Percentiles rank a stretch among this genome's conserved stretches.
Evolutionary conservation across 2,888 invertebrate genomes (phyloP).

Genomic region (Noctua comes): DNA sequence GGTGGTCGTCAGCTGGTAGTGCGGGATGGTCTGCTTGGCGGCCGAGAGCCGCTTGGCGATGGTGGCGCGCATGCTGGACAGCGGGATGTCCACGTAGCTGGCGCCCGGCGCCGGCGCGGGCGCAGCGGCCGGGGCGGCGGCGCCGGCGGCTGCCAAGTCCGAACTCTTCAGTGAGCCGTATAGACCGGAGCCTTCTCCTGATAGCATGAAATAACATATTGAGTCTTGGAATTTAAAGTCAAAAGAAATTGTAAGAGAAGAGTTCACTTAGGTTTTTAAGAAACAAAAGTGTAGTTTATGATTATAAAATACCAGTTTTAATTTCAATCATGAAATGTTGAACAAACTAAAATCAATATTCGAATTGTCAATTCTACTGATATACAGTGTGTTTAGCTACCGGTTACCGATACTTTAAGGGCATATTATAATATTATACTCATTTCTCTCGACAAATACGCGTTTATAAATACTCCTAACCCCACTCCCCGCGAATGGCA

Average conservation of each 20-base stretch:
- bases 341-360: neutral
- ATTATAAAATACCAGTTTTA: neutral
- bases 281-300: neutral
- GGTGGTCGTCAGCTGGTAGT: slow-evolving; percentile 98
- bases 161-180: slow-evolving; percentile 95
- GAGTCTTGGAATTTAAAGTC: slow-evolving; percentile 5
- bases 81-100: slow-evolving; percentile 94
- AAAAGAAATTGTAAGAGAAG: neutral
- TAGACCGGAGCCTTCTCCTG: slow-evolving; percentile 94
- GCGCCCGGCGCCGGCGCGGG: slow-evolving; percentile 85
- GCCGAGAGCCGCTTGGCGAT: slow-evolving; percentile 97
- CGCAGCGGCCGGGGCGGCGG: slow-evolving; percentile 60
- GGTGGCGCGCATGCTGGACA: slow-evolving; percentile 95
- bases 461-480: too few species aligned
- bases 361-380: neutral
- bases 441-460: too few species aligned
- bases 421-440: too few species aligned
- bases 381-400: neutral
- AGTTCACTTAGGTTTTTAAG: neutral
- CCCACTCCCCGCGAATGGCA: too few species aligned
- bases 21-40: slow-evolving; percentile 98
- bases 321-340: neutral
- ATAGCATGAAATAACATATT: slow-evolving; percentile 67
- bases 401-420: too few species aligned
- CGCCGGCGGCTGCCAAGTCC: slow-evolving; percentile 91